Base-by-base conservation (phyloP, 2,113 vertebrate genomes). In the Tretioscincus oriximinensis region DNA sequence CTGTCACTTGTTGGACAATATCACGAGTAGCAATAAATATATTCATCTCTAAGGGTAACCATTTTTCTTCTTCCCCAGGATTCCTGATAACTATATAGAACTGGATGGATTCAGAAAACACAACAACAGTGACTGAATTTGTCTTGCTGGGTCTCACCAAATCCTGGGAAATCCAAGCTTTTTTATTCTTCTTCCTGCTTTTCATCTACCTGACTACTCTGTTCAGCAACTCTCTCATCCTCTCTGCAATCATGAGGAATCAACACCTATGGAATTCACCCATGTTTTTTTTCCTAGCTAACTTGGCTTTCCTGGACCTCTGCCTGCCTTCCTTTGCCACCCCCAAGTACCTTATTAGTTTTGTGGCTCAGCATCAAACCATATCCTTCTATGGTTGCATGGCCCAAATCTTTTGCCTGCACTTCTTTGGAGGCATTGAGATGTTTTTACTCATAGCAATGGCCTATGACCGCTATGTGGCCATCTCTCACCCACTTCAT, bases 381-480 rank as follows among this genome's bases (percentile, higher is more conserved):
- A 84, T 90, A 73, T 90, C 88, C 26, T 90, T 88, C 67, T 49
- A 64, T 1, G 83, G 83, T 5, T 92, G 91, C 45, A 81, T 90
- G 65, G 65, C 79, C 9, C 92, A 92, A 45, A 66, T 92, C 21
- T 92, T 89, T 26, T 88, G 41, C 24, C 86, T 89, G n/a, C 86
- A 92, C 60, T 61, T 88, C 21, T 88, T 91, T 79, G 89, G 83
- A 11, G 86, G 87, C 78, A 88, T 84, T 0, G 87, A 93, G 76
- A 90, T 86, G 47, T 47, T 86, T 41, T 78, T 92, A 9, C 84
- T 90, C 41, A 88, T 78, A 2, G 80, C 60, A 6, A 93, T 93
- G 91, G 91, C 89, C 21, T 92, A 90, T 85, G 92, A 93, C 12
- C 81, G 81, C 1, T 92, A 91, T 16, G 80, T 89, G 41, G 92